These are phyloP conservation scores for Pseudorhiza aurosa DNA, from an alignment of 30 jellyfish, hydroid and myxozoan genomes.

Conservation along the genomic window DNA sequence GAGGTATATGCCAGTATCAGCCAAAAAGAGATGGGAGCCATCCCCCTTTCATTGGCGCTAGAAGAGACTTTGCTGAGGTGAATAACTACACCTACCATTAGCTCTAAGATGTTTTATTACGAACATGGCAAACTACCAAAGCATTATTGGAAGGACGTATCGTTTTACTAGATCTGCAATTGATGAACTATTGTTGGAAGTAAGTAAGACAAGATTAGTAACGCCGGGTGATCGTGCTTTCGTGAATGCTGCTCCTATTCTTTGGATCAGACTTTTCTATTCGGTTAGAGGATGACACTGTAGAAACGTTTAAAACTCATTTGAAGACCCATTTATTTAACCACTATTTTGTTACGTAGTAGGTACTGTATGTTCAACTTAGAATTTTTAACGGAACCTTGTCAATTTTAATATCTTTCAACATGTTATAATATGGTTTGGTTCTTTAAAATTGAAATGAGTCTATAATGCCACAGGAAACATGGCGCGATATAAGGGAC, in stretches of 20 bases:
- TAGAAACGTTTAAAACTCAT: not conserved
- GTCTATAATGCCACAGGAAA: conserved; percentile 5
- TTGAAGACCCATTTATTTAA: not conserved
- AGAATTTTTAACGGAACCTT: too few species aligned
- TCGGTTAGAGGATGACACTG: not conserved
- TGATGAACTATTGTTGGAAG: not conserved
- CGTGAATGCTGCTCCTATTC: not conserved
- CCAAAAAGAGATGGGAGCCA: too few species aligned
- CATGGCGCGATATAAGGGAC: conserved; percentile 7
- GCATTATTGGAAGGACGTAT: too few species aligned
- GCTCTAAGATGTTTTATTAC: too few species aligned
- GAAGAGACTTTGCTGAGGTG: too few species aligned
- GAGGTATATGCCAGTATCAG: too few species aligned
- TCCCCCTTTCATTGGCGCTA: too few species aligned
- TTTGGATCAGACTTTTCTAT: not conserved
- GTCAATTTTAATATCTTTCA: too few species aligned
- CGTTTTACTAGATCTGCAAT: conserved; percentile 6
- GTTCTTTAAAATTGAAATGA: not conserved
- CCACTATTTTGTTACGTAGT: not conserved
- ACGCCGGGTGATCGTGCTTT: not conserved
- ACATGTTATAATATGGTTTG: not conserved
- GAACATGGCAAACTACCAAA: too few species aligned
- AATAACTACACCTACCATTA: too few species aligned
- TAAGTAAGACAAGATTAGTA: not conserved
- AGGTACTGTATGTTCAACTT: not conserved